Base-by-base conservation (phyloP, 2,113 vertebrate species). In the Junco hyemalis region DNA sequence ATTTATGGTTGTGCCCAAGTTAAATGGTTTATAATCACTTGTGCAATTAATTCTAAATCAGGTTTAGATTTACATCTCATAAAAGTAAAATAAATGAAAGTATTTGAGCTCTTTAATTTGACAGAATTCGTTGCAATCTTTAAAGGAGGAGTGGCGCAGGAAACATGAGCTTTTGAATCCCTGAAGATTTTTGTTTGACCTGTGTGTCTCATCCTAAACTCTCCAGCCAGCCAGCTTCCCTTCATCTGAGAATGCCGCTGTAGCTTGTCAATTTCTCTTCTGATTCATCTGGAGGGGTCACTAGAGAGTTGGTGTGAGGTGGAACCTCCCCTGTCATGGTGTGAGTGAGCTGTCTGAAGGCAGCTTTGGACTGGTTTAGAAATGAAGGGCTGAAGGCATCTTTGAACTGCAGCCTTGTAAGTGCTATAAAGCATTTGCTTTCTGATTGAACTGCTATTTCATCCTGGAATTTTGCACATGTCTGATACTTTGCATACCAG, bases 131-230 rank as follows among this genome's bases (percentile, higher is more conserved):
- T 38, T 85, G 36, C 3, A 1, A 22, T 72, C 20, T 87, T 86
- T 81, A 70, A 70, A 71, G 29, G 10, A 21, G 61, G 28, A 82
- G 47, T 51, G 15, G 21, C 40, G 5, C 40, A 80, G 71, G 79
- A 90, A 88, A 77, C 36, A 57, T 7, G 63, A 76, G 42, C 3
- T 68, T 93, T 80, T 80, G 22, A 38, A 77, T 93, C 87, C 68
- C 66, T n/a, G 59, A 88, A 82, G 86, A 66, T 26, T 87, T 81
- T 54, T 89, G 36, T 65, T 92, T 90, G 84, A 95, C 81, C 68
- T 53, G 33, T 1, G 0, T 15, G 45, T 90, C 66, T 90, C 54
- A 40, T 89, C 48, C 71, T 71, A 64, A 93, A 50, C 25, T 69
- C 36, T 38, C 45, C 86, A 82, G 42, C 54, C 57, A 83, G 40